Evolutionary conservation across 2,113 vertebrate genomes (phyloP).

Genomic region (Peromyscus maniculatus): DNA sequence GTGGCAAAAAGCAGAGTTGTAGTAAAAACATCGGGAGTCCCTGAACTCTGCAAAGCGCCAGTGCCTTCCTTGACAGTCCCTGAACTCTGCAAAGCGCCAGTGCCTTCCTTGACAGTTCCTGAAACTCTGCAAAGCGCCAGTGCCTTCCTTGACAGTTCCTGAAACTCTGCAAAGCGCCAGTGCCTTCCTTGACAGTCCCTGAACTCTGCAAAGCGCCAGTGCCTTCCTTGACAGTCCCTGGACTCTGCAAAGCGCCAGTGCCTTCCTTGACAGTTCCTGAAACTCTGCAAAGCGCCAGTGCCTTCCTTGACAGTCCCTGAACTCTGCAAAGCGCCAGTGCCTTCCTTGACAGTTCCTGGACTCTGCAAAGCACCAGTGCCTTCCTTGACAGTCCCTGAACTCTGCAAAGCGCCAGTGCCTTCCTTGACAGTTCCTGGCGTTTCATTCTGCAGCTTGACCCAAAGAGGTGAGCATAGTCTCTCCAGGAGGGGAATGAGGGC

Average conservation of each 20-base stretch:
- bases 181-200: not conserved
- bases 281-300: not conserved
- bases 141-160: too few species aligned
- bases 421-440: not conserved
- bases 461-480: not conserved
- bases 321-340: not conserved
- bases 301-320: not conserved
- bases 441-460: not conserved
- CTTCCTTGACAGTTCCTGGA: not conserved
- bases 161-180: not conserved
- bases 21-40: not conserved
- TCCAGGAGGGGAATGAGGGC: slow-evolving; percentile 92
- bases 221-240: not conserved
- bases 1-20: not conserved
- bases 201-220: not conserved
- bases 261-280: not conserved
- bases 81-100: not conserved
- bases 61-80: not conserved
- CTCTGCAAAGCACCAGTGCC: not conserved
- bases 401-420: not conserved
- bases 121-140: not conserved
- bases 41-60: not conserved
- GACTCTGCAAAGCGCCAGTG: not conserved
- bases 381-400: not conserved
- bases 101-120: not conserved